These are phyloP conservation scores for Henricia sp. DNA, from an alignment of 53 echinoderm and acorn worm genomes.

Conservation along the genomic window DNA sequence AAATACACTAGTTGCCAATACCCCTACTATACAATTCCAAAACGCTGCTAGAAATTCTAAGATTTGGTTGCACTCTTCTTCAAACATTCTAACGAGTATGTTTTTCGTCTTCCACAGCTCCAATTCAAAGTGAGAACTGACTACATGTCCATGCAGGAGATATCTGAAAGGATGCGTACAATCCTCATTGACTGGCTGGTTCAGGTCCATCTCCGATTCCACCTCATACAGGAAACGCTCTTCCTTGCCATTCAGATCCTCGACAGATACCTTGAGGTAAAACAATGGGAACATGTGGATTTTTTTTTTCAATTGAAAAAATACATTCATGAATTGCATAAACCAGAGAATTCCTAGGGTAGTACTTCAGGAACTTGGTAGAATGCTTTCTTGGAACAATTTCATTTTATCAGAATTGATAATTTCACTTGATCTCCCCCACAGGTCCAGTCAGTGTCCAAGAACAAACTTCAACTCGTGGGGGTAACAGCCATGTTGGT, in stretches of 20 bases:
- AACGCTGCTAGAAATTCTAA: no score
- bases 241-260: conserved; percentile 92
- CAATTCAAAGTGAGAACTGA: conserved; percentile 71
- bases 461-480: conserved; percentile 89
- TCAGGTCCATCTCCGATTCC: conserved; percentile 93
- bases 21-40: no score
- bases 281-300: no score
- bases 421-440: background rate
- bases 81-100: background rate
- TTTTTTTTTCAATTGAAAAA: background rate
- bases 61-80: background rate
- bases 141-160: conserved; percentile 80
- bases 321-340: background rate
- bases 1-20: no score
- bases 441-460: conserved; percentile 83
- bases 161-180: conserved; percentile 81
- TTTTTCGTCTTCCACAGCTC: conserved; percentile 40
- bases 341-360: background rate
- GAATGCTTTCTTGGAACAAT: no score
- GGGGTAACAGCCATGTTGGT: conserved; percentile 96
- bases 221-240: conserved; percentile 93
- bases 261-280: conserved; percentile 87
- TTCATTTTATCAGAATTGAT: no score
- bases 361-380: no score
- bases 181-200: conserved; percentile 96